Conservation (phyloP, 1,140 invertebrate species). For the Maconellicoccus hirsutus region DNA sequence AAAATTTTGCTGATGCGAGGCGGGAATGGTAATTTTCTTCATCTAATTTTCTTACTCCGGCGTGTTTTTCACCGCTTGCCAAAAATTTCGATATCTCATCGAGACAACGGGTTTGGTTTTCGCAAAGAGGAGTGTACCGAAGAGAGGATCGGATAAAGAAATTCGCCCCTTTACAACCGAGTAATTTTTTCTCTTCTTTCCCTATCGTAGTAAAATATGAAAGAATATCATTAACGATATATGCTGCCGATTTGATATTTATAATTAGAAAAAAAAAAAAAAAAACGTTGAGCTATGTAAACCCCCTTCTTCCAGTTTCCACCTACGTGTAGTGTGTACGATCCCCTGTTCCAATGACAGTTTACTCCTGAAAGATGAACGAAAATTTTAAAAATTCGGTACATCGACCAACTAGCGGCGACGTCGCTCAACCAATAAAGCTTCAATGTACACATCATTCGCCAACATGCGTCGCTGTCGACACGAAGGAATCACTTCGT, state of each 20-base stretch:
- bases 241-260: background rate
- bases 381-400: background rate
- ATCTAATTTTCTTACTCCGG: no score
- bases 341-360: background rate
- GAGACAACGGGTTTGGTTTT: background rate
- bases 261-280: background rate
- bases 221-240: no score
- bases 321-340: constrained; percentile 7
- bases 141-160: background rate
- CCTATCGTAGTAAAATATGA: no score
- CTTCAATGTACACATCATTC: no score
- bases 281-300: background rate
- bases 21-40: background rate
- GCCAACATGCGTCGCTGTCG: no score
- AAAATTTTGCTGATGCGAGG: background rate
- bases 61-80: background rate
- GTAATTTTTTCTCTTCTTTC: no score
- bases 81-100: no score
- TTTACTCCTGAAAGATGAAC: background rate
- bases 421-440: background rate
- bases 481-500: no score
- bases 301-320: constrained; percentile 6
- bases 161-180: no score
- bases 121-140: background rate
- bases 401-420: background rate